phyloP scores from a whole-genome alignment of 2,113 vertebrate genomes.

The Ictalurus punctatus region DNA sequence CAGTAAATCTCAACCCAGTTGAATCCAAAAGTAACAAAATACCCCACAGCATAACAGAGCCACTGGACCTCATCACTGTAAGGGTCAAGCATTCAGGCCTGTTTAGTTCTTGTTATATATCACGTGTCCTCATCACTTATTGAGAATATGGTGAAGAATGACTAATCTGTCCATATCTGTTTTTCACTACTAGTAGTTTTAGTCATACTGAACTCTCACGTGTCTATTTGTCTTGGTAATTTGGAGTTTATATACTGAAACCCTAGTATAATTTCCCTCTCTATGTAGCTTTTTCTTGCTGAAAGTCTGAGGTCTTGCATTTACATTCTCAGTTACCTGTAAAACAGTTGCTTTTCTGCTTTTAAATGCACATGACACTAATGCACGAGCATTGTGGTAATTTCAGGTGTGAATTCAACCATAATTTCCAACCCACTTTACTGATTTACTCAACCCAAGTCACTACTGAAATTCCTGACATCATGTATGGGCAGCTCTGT shows the following conservation, averaged over 20 bases:
- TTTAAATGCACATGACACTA: too few relatives aligned
- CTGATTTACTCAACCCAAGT: neutral
- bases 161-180: neutral
- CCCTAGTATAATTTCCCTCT: neutral
- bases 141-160: neutral
- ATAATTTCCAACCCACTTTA: neutral
- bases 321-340: neutral
- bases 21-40: neutral
- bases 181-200: neutral
- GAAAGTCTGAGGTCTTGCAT: neutral
- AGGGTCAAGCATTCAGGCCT: neutral
- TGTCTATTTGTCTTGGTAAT: neutral
- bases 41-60: neutral
- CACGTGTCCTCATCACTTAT: neutral
- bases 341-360: neutral
- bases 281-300: neutral
- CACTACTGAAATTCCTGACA: neutral
- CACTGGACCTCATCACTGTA: neutral
- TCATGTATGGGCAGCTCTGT: neutral
- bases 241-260: neutral
- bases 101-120: neutral
- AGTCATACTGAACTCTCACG: neutral
- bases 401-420: neutral
- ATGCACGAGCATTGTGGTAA: neutral
- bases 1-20: neutral